These are phyloP conservation scores for Drosophila greeni DNA, from an alignment of 2,888 invertebrate genomes.

Conservation along the genomic window DNA sequence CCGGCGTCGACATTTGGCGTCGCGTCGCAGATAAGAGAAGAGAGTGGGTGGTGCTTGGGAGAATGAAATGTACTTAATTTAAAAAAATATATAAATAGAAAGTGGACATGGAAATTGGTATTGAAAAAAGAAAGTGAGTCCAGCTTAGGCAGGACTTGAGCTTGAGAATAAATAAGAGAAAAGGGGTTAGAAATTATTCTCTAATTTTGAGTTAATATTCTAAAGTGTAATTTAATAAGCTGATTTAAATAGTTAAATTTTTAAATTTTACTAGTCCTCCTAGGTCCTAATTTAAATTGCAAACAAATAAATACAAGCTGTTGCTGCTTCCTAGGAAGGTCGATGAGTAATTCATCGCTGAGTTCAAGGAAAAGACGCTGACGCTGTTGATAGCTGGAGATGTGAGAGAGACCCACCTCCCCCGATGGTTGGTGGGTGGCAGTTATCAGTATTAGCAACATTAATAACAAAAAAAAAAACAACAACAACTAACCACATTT, in stretches of 20 bases:
- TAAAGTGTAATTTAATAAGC: no score
- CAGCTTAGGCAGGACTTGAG: background rate
- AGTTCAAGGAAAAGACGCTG: constrained; percentile 21
- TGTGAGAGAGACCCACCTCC: background rate
- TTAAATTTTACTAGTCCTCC: no score
- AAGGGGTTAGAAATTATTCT: background rate
- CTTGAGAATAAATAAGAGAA: background rate
- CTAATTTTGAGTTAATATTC: no score
- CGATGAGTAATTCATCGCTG: constrained; percentile 51
- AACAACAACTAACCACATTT: background rate
- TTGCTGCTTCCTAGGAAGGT: background rate
- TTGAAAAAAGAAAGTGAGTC: no score
- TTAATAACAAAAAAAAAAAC: background rate
- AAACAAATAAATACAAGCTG: background rate
- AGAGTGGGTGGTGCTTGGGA: constrained; percentile 16
- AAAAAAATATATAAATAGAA: background rate
- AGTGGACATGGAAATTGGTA: background rate
- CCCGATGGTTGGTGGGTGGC: constrained; percentile 1
- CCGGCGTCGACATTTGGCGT: constrained; percentile 3
- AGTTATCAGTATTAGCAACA: constrained; percentile 17
- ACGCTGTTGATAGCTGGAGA: background rate
- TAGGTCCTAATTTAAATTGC: background rate
- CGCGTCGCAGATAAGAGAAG: constrained; percentile 3
- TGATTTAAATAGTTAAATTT: background rate
- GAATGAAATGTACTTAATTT: constrained; percentile 1